Base-by-base conservation (phyloP, 2,888 invertebrate genomes). In the Megaustenia siamemsis region DNA sequence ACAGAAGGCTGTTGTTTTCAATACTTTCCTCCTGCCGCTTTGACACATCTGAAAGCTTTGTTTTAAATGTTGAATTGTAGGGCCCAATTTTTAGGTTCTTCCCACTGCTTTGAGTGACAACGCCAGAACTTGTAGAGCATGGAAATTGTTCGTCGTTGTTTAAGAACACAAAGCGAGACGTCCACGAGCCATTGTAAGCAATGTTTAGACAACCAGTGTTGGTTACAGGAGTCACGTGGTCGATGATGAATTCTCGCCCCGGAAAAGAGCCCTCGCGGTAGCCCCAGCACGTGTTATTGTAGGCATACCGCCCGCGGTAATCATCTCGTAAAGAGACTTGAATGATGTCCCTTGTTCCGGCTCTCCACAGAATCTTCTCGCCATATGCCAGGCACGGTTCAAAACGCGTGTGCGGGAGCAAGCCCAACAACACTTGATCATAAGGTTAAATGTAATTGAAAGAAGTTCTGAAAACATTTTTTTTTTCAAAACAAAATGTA, bases 241-340 rank as follows among this genome's bases (percentile, higher is more conserved):
- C 24, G n/a, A 8, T 45, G 53, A 49, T 49, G 68, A 69, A 53
- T 80, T 35, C 69, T 69, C 80, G 38, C 45, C 53, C 69, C 35
- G 38, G 56, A 80, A 49, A 80, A 21, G 2, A 10, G 0, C 15
- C 21, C 24, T 10, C 35, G 35, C 15, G 68, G 38, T 8, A 15
- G 66, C 79, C n/a, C 21, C 4, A 35, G 78, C 78, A 78, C 78
- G 78, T 78, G 78, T 66, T 66, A 66, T 63, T 63, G 45, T 66
- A 78, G 35, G 79, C 66, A 43, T 21, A 68, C 45, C 43, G 32
- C 49, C 60, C 45, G 79, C 49, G 68, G 28, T 80, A 80, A 80
- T 80, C 79, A 80, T 80, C 68, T 80, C 66, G 12, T 80, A 68
- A 80, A 80, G 79, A 80, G 79, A 18, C 49, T 45, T 68, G 79